Percentiles rank a stretch among this genome's conserved stretches.
phyloP scores from a whole-genome alignment of 2,797 vertebrate species.

The Schizothorax lantsangensis region DNA sequence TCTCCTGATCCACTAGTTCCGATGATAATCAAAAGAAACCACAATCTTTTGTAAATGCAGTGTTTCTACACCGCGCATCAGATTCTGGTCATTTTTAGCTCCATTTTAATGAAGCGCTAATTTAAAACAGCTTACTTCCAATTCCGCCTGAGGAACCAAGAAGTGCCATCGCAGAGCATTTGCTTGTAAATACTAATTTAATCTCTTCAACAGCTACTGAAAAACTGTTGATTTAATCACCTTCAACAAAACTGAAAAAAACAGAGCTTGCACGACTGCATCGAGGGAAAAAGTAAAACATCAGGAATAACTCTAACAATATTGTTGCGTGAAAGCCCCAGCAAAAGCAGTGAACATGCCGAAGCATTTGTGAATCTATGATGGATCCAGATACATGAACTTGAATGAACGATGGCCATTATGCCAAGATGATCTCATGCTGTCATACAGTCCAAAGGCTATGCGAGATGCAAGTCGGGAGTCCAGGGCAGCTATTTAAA shows the following conservation, averaged over 20 bases:
- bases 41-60: not conserved
- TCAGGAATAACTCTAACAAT: not conserved
- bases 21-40: not conserved
- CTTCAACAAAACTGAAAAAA: not conserved
- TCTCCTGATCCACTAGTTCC: not conserved
- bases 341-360: not conserved
- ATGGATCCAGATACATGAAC: constrained; percentile 4
- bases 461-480: not conserved
- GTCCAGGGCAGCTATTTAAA: not conserved
- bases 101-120: not conserved
- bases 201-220: constrained; percentile 13
- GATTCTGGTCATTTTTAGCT: not conserved
- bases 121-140: constrained; percentile 20
- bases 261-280: not conserved
- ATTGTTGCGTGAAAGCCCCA: not conserved
- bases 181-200: not conserved
- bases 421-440: constrained; percentile 15
- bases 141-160: not conserved
- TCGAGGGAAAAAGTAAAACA: not conserved
- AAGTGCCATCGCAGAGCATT: not conserved
- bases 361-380: not conserved
- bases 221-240: constrained; percentile 18
- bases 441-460: not conserved
- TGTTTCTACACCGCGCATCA: not conserved
- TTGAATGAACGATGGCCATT: not conserved